Percentiles rank a stretch among this genome's conserved stretches.
Evolutionary conservation across 1,140 invertebrate species (phyloP).

Genomic region (Cyclina sinensis): DNA sequence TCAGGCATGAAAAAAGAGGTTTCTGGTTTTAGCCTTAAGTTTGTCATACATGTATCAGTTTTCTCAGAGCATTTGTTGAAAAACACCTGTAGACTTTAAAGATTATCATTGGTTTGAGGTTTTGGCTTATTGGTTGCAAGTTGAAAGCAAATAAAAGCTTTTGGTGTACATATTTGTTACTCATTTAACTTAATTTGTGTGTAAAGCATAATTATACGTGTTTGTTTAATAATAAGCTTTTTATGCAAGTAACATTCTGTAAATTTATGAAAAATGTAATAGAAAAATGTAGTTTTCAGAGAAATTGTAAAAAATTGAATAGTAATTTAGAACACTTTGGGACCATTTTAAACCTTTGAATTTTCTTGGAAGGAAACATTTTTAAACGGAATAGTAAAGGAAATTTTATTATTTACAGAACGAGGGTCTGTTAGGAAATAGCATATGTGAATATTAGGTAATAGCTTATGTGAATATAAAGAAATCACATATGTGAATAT

Average conservation of each 20-base stretch:
- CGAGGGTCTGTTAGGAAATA: neutral
- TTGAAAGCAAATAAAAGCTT: slow-evolving; percentile 1
- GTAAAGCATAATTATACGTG: neutral
- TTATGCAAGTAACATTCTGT: slow-evolving; percentile 4
- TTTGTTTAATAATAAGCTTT: slow-evolving; percentile 3
- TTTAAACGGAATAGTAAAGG: neutral
- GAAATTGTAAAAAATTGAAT: slow-evolving; percentile 7
- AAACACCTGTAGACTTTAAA: too few relatives aligned
- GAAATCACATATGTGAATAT: too few relatives aligned
- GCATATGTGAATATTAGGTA: neutral
- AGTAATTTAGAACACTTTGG: neutral
- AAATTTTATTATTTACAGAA: neutral
- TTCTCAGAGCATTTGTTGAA: too few relatives aligned
- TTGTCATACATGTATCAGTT: too few relatives aligned
- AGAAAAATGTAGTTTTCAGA: neutral
- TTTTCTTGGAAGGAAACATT: neutral
- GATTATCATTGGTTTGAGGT: neutral
- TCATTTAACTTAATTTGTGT: slow-evolving; percentile 18
- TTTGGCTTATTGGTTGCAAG: neutral
- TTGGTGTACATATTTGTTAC: slow-evolving; percentile 44
- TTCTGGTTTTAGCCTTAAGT: too few relatives aligned
- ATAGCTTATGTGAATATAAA: too few relatives aligned
- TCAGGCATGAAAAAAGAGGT: too few relatives aligned
- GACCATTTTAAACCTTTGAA: slow-evolving; percentile 19
- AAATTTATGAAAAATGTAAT: slow-evolving; percentile 11